Base-by-base conservation (phyloP, 2,113 vertebrate species). In the Myocastor coypus region DNA sequence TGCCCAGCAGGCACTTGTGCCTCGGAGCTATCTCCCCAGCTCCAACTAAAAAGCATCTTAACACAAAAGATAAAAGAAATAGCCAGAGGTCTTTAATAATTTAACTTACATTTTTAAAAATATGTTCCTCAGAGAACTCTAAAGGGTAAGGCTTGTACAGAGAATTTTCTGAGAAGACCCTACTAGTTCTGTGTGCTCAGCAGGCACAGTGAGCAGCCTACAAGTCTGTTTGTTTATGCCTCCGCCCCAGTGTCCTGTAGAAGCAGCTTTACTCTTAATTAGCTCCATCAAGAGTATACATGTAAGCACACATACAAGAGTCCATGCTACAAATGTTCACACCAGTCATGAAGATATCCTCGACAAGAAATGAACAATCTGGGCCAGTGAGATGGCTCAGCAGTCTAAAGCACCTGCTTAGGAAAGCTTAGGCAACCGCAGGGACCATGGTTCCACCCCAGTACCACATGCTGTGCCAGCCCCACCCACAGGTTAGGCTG, bases 21-120 rank as follows among this genome's bases (percentile, higher is more conserved):
- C n/a, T n/a, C n/a, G n/a, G n/a, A n/a, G n/a, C n/a, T n/a, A n/a
- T n/a, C n/a, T n/a, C n/a, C n/a, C n/a, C n/a, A n/a, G n/a, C n/a
- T n/a, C n/a, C n/a, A n/a, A n/a, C n/a, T n/a, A n/a, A n/a, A n/a
- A n/a, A n/a, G 22, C 19, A 90, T 66, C 40, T 83, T 59, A 63
- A 96, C 46, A 26, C 59, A 71, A 83, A 6, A 89, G 42, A 82
- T 71, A 46, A 95, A 86, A 96, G 20, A 95, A 95, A 83, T 6
- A 68, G 37, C 55, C 50, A 86, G n/a, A 73, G 69, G 17, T 89
- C 66, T 86, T 82, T 59, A 81, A 75, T 52, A 94, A 80, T 14
- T 77, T 94, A 42, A 89, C 28, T 78, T 64, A 42, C 22, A 42
- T 24, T 89, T 32, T 91, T 55, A 37, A 75, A 81, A 95, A 83